These are phyloP conservation scores for Crotalus tigris DNA, from an alignment of 2,113 vertebrate genomes.

Conservation along the genomic window DNA sequence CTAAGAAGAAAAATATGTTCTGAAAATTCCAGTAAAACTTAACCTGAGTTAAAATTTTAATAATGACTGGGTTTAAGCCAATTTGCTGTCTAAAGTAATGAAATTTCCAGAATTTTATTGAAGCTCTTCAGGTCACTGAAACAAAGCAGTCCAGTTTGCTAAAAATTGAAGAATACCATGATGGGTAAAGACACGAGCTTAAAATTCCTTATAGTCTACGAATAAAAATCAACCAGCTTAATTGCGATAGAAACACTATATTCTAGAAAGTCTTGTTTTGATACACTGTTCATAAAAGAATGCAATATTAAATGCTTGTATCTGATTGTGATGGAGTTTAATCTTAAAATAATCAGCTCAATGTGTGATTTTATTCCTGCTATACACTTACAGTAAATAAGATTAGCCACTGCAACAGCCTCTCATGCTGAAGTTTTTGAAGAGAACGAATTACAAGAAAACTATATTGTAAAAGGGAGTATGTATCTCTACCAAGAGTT, in stretches of 20 bases:
- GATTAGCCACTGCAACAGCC: background rate
- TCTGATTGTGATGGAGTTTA: background rate
- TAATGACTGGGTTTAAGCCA: background rate
- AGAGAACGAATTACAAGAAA: conserved; percentile 21
- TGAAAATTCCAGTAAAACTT: conserved; percentile 3
- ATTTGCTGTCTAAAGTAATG: background rate
- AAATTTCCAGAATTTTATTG: background rate
- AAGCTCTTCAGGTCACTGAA: background rate
- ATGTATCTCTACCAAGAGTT: conserved; percentile 19
- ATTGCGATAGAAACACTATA: background rate
- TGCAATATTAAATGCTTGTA: background rate
- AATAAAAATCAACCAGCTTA: conserved; percentile 20
- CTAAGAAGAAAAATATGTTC: background rate
- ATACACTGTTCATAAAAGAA: conserved; percentile 14
- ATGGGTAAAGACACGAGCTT: background rate
- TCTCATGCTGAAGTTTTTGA: background rate
- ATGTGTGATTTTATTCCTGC: conserved; percentile 10
- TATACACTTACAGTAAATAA: background rate
- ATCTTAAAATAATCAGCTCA: background rate
- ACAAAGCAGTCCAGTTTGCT: background rate
- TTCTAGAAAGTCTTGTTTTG: background rate
- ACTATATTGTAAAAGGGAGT: background rate
- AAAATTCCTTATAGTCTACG: background rate
- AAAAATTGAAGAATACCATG: background rate
- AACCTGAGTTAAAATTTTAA: conserved; percentile 23